Evolutionary conservation across 2,888 invertebrate genomes (phyloP).

Genomic region (Entomobrya proxima): DNA sequence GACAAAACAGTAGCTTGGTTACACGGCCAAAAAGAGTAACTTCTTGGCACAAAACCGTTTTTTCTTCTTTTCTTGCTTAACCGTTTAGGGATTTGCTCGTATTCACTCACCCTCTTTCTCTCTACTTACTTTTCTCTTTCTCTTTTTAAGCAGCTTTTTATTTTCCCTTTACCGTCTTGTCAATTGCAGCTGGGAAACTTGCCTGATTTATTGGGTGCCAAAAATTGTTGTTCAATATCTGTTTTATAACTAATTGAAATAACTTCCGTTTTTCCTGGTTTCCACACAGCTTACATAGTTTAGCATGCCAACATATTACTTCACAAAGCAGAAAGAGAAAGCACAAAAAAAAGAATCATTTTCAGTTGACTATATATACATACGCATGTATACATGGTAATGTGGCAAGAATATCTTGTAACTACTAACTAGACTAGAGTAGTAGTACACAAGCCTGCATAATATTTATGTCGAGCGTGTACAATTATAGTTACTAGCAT

Average conservation of each 20-base stretch:
- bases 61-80: slow-evolving; percentile 22
- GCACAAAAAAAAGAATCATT: neutral
- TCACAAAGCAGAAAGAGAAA: neutral
- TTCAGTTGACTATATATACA: neutral
- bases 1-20: neutral
- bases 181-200: slow-evolving; percentile 74
- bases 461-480: no score
- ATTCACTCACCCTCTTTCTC: neutral
- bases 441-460: no score
- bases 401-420: neutral
- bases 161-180: slow-evolving; percentile 69
- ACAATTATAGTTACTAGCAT: no score
- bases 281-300: no score
- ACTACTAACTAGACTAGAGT: no score
- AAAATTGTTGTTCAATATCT: slow-evolving; percentile 73
- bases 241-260: slow-evolving; percentile 75
- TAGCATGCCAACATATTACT: neutral
- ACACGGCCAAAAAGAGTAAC: slow-evolving; percentile 28
- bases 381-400: neutral
- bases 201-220: slow-evolving; percentile 75
- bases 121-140: neutral
- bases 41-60: slow-evolving; percentile 55
- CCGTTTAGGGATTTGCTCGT: slow-evolving; percentile 31
- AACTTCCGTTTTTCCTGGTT: slow-evolving; percentile 55
- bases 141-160: slow-evolving; percentile 41